phyloP scores from a whole-genome alignment of 2,888 invertebrate species.

The Acrobasis suavella region DNA sequence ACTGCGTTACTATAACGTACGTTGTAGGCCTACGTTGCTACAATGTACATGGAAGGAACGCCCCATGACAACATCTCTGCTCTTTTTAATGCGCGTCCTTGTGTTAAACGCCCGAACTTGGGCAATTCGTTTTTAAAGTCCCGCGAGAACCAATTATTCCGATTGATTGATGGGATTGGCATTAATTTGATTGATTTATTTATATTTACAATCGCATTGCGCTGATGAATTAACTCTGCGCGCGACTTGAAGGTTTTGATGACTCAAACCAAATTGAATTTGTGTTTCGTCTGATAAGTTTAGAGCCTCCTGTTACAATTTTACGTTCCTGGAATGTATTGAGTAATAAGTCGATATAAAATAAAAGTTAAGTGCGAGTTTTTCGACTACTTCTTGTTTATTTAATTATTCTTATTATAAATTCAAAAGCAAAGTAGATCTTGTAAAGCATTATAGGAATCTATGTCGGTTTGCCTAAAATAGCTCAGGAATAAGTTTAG shows the following conservation, averaged over 20 bases:
- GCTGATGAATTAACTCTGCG: slow-evolving; percentile 21
- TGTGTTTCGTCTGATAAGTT: neutral
- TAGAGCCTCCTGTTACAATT: neutral
- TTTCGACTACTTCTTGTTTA: no score
- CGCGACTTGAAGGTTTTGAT: slow-evolving; percentile 10
- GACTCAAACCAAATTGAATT: slow-evolving; percentile 10
- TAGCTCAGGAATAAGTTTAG: no score
- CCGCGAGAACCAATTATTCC: slow-evolving; percentile 10
- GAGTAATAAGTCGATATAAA: neutral
- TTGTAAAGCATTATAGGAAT: no score
- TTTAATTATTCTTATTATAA: no score
- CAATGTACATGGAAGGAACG: neutral
- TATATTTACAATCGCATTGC: slow-evolving; percentile 31
- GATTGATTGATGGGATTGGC: slow-evolving; percentile 38
- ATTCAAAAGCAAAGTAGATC: no score
- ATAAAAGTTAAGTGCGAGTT: no score
- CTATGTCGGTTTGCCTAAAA: no score
- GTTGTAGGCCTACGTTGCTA: no score
- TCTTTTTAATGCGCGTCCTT: neutral
- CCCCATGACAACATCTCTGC: neutral
- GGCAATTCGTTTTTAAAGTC: slow-evolving; percentile 9
- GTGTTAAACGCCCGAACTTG: neutral
- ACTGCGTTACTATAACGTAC: no score
- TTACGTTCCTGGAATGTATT: neutral
- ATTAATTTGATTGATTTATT: slow-evolving; percentile 43